Percentiles rank a stretch among this genome's conserved stretches.
Evolutionary conservation across 2,888 invertebrate genomes (phyloP).

Genomic region (Tetranychus truncatus): DNA sequence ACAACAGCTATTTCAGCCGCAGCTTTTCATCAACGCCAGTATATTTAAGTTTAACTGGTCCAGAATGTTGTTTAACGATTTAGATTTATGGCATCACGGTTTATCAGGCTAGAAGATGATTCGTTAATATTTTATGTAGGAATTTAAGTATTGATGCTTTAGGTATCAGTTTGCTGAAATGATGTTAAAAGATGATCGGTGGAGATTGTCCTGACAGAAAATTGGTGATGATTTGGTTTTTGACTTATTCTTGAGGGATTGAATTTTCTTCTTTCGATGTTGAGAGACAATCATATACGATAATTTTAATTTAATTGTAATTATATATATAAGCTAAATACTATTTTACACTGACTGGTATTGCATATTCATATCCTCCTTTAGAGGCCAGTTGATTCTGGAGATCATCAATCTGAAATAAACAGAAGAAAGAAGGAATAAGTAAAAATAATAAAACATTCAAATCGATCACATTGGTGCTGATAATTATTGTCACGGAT

Average conservation of each 20-base stretch:
- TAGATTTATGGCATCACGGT: too few species aligned
- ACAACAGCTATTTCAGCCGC: too few species aligned
- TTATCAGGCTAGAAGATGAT: too few species aligned
- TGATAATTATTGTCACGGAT: too few species aligned
- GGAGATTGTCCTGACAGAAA: neutral
- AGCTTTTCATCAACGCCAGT: too few species aligned
- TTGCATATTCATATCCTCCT: slow-evolving; percentile 66
- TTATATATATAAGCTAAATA: neutral
- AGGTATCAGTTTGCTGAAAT: too few species aligned
- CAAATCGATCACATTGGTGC: too few species aligned
- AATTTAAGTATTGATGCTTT: too few species aligned
- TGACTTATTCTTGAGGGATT: neutral
- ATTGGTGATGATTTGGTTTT: neutral
- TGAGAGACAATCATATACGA: neutral
- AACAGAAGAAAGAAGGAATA: neutral
- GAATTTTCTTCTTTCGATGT: neutral
- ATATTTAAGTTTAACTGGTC: too few species aligned
- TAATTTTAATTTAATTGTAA: neutral
- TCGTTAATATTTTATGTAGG: too few species aligned
- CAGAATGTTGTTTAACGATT: too few species aligned
- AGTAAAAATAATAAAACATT: neutral
- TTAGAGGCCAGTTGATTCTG: slow-evolving; percentile 91
- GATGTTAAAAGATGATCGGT: too few species aligned
- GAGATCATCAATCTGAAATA: slow-evolving; percentile 55
- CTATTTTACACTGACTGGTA: slow-evolving; percentile 30